Percentiles rank a stretch among this genome's conserved stretches.
phyloP scores from a whole-genome alignment of 2,888 invertebrate species.

The Panzeria rudis region DNA sequence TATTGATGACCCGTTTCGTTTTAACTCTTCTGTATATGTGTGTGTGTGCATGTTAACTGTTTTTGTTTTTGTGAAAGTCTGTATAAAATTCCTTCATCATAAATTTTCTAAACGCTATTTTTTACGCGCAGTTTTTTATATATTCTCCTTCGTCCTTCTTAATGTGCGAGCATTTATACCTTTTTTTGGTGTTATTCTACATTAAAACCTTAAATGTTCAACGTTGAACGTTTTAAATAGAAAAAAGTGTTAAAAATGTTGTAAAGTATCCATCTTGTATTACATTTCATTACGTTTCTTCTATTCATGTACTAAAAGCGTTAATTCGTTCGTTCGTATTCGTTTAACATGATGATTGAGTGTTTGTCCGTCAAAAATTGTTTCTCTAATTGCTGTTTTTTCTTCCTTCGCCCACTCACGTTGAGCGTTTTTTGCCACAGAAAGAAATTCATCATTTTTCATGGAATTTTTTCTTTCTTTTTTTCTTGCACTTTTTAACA shows the following conservation, averaged over 20 bases:
- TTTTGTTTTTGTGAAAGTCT: background rate
- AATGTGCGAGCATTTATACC: slow-evolving; percentile 46
- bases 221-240: slow-evolving; percentile 28
- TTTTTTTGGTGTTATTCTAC: slow-evolving; percentile 31
- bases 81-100: slow-evolving; percentile 61
- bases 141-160: slow-evolving; percentile 5
- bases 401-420: slow-evolving; percentile 37
- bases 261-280: slow-evolving; percentile 60
- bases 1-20: slow-evolving; percentile 65
- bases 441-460: slow-evolving; percentile 67
- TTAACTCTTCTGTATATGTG: slow-evolving; percentile 27
- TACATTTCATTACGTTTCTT: slow-evolving; percentile 49
- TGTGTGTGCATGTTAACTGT: background rate
- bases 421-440: slow-evolving; percentile 30
- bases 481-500: background rate
- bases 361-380: slow-evolving; percentile 74
- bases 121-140: slow-evolving; percentile 55
- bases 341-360: slow-evolving; percentile 72
- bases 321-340: slow-evolving; percentile 25
- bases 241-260: slow-evolving; percentile 57
- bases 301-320: background rate
- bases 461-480: slow-evolving; percentile 33
- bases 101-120: slow-evolving; percentile 60
- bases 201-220: slow-evolving; percentile 20
- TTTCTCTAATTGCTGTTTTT: slow-evolving; percentile 73